A percentile compares a stretch with the other conserved stretches of the same genome.
These are phyloP conservation scores for Phyllotis vaccarum DNA, from an alignment of 2,797 vertebrate species.

Conservation along the genomic window DNA sequence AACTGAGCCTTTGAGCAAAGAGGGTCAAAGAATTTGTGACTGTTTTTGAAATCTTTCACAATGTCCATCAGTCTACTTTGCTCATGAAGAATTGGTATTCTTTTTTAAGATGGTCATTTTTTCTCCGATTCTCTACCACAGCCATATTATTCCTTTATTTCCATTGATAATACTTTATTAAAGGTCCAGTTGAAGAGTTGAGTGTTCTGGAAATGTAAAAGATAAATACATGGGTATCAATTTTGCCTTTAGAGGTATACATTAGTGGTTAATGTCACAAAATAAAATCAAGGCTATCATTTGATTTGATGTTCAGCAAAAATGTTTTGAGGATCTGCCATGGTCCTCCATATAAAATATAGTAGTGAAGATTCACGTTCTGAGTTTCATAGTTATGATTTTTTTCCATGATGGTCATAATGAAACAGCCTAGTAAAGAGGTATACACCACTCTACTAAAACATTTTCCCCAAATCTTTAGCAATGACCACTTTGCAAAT, in stretches of 20 bases:
- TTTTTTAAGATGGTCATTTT: neutral
- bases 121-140: neutral
- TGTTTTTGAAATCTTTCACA: neutral
- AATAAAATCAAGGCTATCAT: neutral
- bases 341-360: neutral
- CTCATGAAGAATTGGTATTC: neutral
- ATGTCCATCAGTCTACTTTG: neutral
- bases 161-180: slow-evolving; percentile 1
- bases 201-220: neutral
- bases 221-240: neutral
- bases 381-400: neutral
- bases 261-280: neutral
- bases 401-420: neutral
- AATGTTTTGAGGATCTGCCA: neutral
- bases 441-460: neutral
- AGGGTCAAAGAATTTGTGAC: neutral
- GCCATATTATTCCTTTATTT: neutral
- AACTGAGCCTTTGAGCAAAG: neutral
- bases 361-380: neutral
- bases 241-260: neutral
- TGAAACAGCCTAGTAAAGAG: neutral
- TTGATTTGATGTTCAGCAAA: neutral
- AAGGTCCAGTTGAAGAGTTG: neutral
- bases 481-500: neutral
- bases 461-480: neutral